These are phyloP conservation scores for Aspidiotus destructor DNA, from an alignment of 2,888 invertebrate genomes.

Conservation along the genomic window DNA sequence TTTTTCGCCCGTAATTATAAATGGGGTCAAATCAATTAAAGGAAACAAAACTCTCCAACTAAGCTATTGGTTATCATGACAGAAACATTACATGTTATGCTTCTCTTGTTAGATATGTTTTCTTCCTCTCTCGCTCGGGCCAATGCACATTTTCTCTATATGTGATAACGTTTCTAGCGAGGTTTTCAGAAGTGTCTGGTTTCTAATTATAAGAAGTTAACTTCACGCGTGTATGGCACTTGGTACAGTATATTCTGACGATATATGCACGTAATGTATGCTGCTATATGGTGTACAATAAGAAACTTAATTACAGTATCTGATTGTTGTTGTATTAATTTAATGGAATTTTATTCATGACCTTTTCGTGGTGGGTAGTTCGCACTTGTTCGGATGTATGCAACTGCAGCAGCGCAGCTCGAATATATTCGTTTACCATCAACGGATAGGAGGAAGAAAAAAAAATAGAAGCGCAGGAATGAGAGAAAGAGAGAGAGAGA, in stretches of 20 bases:
- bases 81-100: constrained; percentile 4
- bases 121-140: neutral
- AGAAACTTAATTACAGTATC: constrained; percentile 10
- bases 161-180: neutral
- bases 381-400: neutral
- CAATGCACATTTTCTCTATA: neutral
- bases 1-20: constrained; percentile 24
- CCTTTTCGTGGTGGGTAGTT: constrained; percentile 3
- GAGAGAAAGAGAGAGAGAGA: too few species aligned
- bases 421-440: too few species aligned
- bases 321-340: neutral
- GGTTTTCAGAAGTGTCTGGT: constrained; percentile 28
- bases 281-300: neutral
- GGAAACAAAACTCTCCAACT: constrained; percentile 32
- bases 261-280: neutral
- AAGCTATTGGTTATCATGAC: constrained; percentile 31
- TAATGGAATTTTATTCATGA: constrained; percentile 8
- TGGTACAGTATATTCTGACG: too few species aligned
- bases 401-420: too few species aligned
- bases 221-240: neutral
- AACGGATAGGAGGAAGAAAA: too few species aligned
- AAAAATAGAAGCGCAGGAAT: too few species aligned
- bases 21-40: constrained; percentile 34
- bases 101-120: neutral
- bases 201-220: constrained; percentile 29